Base-by-base conservation (phyloP, 1,140 invertebrate species). In the Micrasema minimum region DNA sequence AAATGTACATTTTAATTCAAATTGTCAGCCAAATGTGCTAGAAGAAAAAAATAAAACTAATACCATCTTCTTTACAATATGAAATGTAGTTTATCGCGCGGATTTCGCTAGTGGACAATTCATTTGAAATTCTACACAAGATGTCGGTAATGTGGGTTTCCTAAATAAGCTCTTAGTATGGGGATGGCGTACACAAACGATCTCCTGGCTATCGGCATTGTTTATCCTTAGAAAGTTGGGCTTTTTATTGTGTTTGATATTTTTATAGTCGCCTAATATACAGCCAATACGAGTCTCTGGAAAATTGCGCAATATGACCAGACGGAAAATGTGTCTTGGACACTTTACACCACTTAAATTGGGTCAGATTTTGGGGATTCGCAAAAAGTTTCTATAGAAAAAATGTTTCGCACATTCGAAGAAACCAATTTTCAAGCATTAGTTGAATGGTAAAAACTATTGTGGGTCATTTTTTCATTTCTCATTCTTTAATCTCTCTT, bases 211-310 rank as follows among this genome's bases (percentile, higher is more conserved):
- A 69, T 69, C 46, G 53, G 5, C 51, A 61, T 69, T 69, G 67
- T 69, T 69, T 69, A 69, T 62, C 67, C 66, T 41, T 67, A 66
- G 31, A 67, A 67, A 57, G 51, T 67, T 55, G 37, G 51, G 18
- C 66, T 46, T 45, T 57, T 57, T 67, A 57, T 57, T 31, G 50
- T 12, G 7, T 31, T 43, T 43, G 66, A 67, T 67, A 57, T 67
- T 67, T 67, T 67, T 67, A 67, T 57, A 20, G 37, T 41, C 38
- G 51, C 51, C 66, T 67, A 67, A 67, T 67, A 16, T 43, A 59
- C 35, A 59, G 35, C 37, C 55, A 38, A 59, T 59, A 64, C 61
- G 41, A 64, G 23, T 64, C 45, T 18, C 20, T n/a, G 41, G 6
- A n/a, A 64, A 48, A 31, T 46, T 18, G 61, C 16, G 61, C 43